A percentile compares a stretch with the other conserved stretches of the same genome.
Conservation (phyloP, 2,888 invertebrate genomes). For the Epiblema foenella region DNA sequence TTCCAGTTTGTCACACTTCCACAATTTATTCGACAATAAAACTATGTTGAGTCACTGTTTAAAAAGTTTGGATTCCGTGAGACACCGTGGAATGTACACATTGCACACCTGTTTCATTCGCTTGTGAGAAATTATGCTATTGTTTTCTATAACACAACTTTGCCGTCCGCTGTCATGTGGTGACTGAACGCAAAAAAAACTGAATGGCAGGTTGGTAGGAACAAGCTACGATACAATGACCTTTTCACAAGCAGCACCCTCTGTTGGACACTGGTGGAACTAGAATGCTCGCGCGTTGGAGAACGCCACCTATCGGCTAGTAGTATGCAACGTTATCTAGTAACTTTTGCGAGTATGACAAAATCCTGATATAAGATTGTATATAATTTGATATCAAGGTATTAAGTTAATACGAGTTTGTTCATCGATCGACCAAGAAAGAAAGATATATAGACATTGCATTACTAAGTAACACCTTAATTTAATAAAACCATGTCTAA, state of each 20-base stretch:
- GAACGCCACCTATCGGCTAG: slow-evolving; percentile 55
- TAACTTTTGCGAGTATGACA: slow-evolving; percentile 16
- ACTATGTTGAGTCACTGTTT: slow-evolving; percentile 51
- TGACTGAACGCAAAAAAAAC: slow-evolving; percentile 41
- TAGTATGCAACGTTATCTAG: slow-evolving; percentile 27
- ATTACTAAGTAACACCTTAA: no score
- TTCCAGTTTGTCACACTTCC: slow-evolving; percentile 69
- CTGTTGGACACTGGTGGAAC: neutral
- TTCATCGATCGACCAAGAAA: no score
- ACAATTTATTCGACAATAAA: slow-evolving; percentile 16
- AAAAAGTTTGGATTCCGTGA: slow-evolving; percentile 37
- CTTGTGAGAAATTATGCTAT: slow-evolving; percentile 47
- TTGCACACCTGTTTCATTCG: slow-evolving; percentile 55
- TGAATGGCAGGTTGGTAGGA: slow-evolving; percentile 5
- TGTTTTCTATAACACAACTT: slow-evolving; percentile 32
- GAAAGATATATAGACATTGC: no score
- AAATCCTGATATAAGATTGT: neutral
- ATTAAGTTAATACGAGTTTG: neutral
- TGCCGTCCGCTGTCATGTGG: slow-evolving; percentile 40
- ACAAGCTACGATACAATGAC: slow-evolving; percentile 44
- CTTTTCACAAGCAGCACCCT: slow-evolving; percentile 24
- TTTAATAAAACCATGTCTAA: no score
- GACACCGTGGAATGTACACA: slow-evolving; percentile 34
- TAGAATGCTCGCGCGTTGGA: slow-evolving; percentile 41
- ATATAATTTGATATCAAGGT: neutral